Evolutionary conservation across 2,888 invertebrate species (phyloP), one percentile per base, ranked within the genome.

Genomic region (Eumerus sabulonum): DNA sequence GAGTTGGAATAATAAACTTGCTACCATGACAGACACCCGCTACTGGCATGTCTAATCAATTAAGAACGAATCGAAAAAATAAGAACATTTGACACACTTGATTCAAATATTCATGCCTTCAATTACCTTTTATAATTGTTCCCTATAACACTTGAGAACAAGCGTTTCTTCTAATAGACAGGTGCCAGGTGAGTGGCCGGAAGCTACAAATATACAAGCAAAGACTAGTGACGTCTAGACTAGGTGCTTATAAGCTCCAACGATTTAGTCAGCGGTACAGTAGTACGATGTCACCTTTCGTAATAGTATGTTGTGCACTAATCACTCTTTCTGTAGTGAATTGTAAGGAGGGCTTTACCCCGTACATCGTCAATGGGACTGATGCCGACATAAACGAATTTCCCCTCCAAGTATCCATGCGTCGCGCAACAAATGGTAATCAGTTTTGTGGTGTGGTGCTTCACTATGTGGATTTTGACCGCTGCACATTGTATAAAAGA

Each of bases 401-500:
- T 81, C 87, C 88, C 17, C 87, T 83, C 48, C 77, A 86, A 38
- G 83, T 85, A 0, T 87, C 87, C 0, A 72, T 87, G 35, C 84
- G 87, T 1, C 84, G 85, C 1, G 68, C 84, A 9, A 82, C 82
- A 1, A 76, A 76, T 16, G 86, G 87, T 4, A 84, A 83, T 13
- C 88, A 88, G 50, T 83, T 83, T 1, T n/a, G n/a, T n/a, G n/a
- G n/a, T 88, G 88, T 59, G 88, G 88, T 4, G 86, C 82, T 9
- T 85, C 87, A 83, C 84, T 1, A 64, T 82, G 48, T 88, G 88
- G 88, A 82, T 85, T 1, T 73, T 88, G 11, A 88, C 88, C 0
- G 88, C 88, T 9, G 88, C 85, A 0, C 88, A 88, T 63, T 88
- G 88, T 81, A 87, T 88, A n/a, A n/a, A n/a, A 0, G 62, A 81